A percentile compares a stretch with the other conserved stretches of the same genome.
Evolutionary conservation across 2,888 invertebrate species (phyloP).

Genomic region (Tetramorium bicarinatum): DNA sequence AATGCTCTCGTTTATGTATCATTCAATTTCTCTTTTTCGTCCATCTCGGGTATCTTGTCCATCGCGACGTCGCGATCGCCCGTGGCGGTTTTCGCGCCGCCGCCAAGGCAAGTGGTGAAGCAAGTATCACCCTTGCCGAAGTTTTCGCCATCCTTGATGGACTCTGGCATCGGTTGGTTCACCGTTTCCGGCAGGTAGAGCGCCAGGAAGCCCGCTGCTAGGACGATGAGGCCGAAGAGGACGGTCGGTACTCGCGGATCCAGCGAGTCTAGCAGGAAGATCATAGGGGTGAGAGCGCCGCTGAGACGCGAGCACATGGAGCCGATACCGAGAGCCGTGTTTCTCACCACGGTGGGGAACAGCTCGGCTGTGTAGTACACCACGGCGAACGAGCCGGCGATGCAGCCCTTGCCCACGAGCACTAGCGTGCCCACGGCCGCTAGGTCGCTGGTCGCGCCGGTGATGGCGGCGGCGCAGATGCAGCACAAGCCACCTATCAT

Average conservation of each 20-base stretch:
- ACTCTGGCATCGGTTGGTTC: slow-evolving; percentile 94
- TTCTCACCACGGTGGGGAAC: slow-evolving; percentile 94
- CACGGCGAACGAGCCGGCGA: slow-evolving; percentile 95
- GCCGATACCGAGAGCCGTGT: slow-evolving; percentile 94
- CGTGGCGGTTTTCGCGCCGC: slow-evolving; percentile 79
- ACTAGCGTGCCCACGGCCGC: slow-evolving; percentile 89
- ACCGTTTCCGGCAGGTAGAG: slow-evolving; percentile 94
- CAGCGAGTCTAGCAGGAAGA: slow-evolving; percentile 92
- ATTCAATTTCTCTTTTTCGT: slow-evolving; percentile 73
- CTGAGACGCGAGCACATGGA: slow-evolving; percentile 95
- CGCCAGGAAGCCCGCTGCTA: slow-evolving; percentile 92
- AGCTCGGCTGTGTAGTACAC: slow-evolving; percentile 95
- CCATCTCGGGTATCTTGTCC: slow-evolving; percentile 72
- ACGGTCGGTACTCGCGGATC: slow-evolving; percentile 93
- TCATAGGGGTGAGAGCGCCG: slow-evolving; percentile 93
- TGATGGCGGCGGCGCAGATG: slow-evolving; percentile 90
- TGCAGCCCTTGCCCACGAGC: slow-evolving; percentile 93
- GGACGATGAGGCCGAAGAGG: slow-evolving; percentile 91
- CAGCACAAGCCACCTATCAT: slow-evolving; percentile 93
- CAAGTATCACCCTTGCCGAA: slow-evolving; percentile 94
- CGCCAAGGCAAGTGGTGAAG: slow-evolving; percentile 89
- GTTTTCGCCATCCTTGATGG: slow-evolving; percentile 93
- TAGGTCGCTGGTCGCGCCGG: slow-evolving; percentile 86
- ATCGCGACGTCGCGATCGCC: slow-evolving; percentile 75
- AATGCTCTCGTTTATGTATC: slow-evolving; percentile 17